Conservation (phyloP, 2,888 invertebrate genomes). For the Philhelius pedissequus region DNA sequence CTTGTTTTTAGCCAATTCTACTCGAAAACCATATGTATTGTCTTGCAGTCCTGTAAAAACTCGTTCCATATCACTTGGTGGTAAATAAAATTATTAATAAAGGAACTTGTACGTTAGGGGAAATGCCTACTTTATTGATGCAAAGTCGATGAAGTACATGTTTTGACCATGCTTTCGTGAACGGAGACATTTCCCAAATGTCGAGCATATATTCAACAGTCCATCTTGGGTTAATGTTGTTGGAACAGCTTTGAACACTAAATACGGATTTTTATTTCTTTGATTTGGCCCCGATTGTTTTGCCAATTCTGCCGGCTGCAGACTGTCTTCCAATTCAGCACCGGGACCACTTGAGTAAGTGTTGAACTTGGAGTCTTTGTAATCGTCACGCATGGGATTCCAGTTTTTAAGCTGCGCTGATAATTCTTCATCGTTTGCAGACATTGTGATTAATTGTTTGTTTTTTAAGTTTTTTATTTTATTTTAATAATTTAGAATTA, state of each 20-base stretch:
- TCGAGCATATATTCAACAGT: constrained; percentile 69
- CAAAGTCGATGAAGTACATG: constrained; percentile 34
- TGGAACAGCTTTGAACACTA: constrained; percentile 69
- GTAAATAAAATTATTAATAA: not conserved
- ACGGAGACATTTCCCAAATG: constrained; percentile 26
- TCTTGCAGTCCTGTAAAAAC: constrained; percentile 69
- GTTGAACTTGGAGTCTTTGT: constrained; percentile 70
- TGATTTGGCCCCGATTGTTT: not conserved
- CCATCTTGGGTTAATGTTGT: constrained; percentile 62
- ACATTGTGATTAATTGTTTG: constrained; percentile 27
- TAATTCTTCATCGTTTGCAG: constrained; percentile 28
- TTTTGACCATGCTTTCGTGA: not conserved
- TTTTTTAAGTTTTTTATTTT: not conserved
- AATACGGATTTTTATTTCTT: constrained; percentile 41
- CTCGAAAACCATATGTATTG: constrained; percentile 69
- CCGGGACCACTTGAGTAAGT: constrained; percentile 71
- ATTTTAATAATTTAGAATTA: no score
- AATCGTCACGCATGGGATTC: constrained; percentile 72
- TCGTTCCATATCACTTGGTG: constrained; percentile 71
- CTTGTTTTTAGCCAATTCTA: constrained; percentile 57
- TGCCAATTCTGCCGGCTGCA: constrained; percentile 67
- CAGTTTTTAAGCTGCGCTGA: constrained; percentile 58
- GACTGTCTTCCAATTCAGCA: constrained; percentile 66
- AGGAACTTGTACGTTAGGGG: no score
- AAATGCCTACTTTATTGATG: constrained; percentile 38